Base-by-base conservation (phyloP, 2,113 vertebrate species). In the Serilophus lunatus region DNA sequence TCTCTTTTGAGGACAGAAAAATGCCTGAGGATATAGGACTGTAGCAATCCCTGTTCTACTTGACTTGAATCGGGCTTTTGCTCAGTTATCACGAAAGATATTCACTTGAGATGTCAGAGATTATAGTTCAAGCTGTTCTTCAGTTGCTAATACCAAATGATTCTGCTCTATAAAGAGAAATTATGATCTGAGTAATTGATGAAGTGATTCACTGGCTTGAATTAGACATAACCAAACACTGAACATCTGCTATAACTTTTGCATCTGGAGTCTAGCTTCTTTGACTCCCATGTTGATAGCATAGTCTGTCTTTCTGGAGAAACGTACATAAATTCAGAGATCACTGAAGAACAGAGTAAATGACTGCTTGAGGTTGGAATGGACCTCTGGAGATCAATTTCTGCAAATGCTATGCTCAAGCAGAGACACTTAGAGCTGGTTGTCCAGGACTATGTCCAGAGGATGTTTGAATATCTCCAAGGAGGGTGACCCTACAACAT, bases 201-300 rank as follows among this genome's bases (percentile, higher is more conserved):
- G 38, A 87, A 88, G 28, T 78, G 64, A 92, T 84, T 92, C 60
- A 87, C 56, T 92, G 69, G 26, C 64, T 84, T 80, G 63, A 86
- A 74, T 92, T 82, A 65, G 53, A 77, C 10, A 13, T 66, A 89
- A 53, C 36, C 50, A 65, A 96, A 91, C 51, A 66, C 42, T 56
- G 25, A 94, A 86, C 92, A 92, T 91, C 77, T 91, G 72, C 77
- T 94, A 5, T 84, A 95, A 74, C 65, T 47, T 75, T 95, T 84
- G 35, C 23, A 70, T 60, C 18, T 59, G 57, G 28, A 80, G 9
- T 42, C 44, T 82, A 47, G 10, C 49, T 85, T 77, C 61, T 88
- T 23, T 79, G 57, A 45, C 38, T 87, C 38, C 45, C 10, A 31
- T 66, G 63, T 66, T 91, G 33, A 38, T 78, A 20, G 6, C 38